Evolutionary conservation across 1,140 invertebrate species (phyloP).

Genomic region (Sitophilus oryzae): DNA sequence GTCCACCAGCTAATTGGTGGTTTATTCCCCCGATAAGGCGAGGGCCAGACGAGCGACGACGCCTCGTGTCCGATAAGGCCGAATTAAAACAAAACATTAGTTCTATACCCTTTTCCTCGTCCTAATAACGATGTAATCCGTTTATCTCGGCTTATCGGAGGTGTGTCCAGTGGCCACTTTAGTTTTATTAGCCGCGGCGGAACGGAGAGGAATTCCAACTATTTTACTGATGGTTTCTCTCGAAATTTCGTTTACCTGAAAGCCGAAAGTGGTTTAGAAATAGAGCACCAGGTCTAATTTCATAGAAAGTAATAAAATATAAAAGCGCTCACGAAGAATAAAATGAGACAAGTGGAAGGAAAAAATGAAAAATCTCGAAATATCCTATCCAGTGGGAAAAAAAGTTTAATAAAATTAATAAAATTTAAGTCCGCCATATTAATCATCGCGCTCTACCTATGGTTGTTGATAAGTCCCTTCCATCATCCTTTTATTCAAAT

Average conservation of each 20-base stretch:
- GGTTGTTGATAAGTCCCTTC: too few relatives aligned
- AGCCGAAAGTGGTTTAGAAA: not conserved
- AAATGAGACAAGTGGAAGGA: too few relatives aligned
- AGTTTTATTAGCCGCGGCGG: not conserved
- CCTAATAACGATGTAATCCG: not conserved
- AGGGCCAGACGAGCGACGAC: not conserved
- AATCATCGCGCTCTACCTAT: too few relatives aligned
- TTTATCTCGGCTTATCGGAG: not conserved
- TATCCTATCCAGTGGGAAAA: too few relatives aligned
- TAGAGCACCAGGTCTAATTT: too few relatives aligned
- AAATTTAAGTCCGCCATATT: too few relatives aligned
- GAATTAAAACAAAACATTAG: not conserved
- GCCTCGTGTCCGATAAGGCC: not conserved
- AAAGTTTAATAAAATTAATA: too few relatives aligned
- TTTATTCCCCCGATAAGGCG: not conserved
- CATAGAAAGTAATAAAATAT: too few relatives aligned
- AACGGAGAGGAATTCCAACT: not conserved
- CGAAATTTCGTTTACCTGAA: not conserved
- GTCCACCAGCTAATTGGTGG: not conserved
- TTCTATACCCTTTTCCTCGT: not conserved
- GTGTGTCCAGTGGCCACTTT: not conserved
- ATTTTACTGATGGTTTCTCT: not conserved
- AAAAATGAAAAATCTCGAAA: too few relatives aligned
- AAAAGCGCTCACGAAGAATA: too few relatives aligned
- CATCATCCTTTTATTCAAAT: too few relatives aligned